These are phyloP conservation scores for Petrolisthes cinctipes DNA, from an alignment of 2,888 invertebrate species.

Conservation along the genomic window DNA sequence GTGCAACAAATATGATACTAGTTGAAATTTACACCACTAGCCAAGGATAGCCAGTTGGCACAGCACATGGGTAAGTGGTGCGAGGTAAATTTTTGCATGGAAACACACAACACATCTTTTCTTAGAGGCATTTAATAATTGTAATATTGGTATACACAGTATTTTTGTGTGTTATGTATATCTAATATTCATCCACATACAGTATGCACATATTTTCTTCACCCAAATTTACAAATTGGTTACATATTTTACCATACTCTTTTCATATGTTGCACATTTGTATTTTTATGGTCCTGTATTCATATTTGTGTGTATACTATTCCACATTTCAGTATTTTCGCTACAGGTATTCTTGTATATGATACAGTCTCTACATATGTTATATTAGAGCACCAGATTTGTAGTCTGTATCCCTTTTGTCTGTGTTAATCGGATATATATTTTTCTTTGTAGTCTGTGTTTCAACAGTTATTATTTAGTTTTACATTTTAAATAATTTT, in stretches of 20 bases:
- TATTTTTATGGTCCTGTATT: neutral
- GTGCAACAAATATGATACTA: conserved; percentile 1
- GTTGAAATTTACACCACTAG: conserved; percentile 12
- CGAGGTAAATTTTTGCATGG: conserved; percentile 6
- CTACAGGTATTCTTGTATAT: no score
- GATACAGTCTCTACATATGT: no score
- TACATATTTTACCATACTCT: conserved; percentile 7
- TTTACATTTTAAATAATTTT: no score
- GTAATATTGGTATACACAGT: neutral
- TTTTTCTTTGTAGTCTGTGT: no score
- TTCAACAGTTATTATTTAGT: no score
- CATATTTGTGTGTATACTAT: neutral
- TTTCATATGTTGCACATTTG: conserved; percentile 6
- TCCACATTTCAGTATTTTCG: no score
- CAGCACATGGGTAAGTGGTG: conserved; percentile 2
- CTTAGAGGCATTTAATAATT: neutral
- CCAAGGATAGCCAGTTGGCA: conserved; percentile 15
- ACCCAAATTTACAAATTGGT: neutral
- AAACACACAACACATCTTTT: neutral
- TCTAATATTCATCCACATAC: neutral
- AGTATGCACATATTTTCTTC: neutral
- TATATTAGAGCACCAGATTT: no score
- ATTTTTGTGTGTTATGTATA: conserved; percentile 18
- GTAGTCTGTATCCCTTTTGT: no score
- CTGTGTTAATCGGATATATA: no score